A percentile compares a stretch with the other conserved stretches of the same genome.
phyloP scores from a whole-genome alignment of 92 coral and sea anemone species.

The Epizoanthus rinbou region DNA sequence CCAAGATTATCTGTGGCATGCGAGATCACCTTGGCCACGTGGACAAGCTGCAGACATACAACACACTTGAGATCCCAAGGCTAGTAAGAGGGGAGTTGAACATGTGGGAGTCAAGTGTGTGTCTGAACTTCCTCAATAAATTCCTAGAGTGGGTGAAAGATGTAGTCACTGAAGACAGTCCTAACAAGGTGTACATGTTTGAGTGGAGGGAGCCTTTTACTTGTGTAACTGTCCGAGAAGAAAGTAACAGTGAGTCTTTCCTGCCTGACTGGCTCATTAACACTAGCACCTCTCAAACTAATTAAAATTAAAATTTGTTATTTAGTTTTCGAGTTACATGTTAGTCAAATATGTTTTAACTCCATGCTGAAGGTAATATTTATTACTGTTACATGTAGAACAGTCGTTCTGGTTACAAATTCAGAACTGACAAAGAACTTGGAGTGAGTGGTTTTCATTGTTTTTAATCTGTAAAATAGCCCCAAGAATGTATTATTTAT shows the following conservation, averaged over 20 bases:
- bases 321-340: neutral
- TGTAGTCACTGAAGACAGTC: conserved; percentile 68
- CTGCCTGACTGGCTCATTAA: conserved; percentile 81
- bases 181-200: conserved; percentile 75
- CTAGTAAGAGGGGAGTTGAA: conserved; percentile 62
- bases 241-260: conserved; percentile 54
- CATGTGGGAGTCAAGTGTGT: conserved; percentile 85
- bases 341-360: no score
- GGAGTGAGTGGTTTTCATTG: no score
- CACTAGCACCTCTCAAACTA: conserved; percentile 16
- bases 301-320: neutral
- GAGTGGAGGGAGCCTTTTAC: conserved; percentile 85
- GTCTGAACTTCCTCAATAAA: conserved; percentile 83
- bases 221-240: conserved; percentile 58
- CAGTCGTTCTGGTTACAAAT: no score
- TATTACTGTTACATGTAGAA: no score
- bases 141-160: conserved; percentile 85
- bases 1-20: conserved; percentile 91
- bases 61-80: conserved; percentile 89
- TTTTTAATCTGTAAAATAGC: no score
- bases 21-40: conserved; percentile 86
- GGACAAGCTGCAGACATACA: conserved; percentile 83
- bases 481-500: no score
- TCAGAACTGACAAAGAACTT: no score
- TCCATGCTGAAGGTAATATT: no score